phyloP scores from a whole-genome alignment of 2,113 vertebrate genomes.

The Addax nasomaculatus region DNA sequence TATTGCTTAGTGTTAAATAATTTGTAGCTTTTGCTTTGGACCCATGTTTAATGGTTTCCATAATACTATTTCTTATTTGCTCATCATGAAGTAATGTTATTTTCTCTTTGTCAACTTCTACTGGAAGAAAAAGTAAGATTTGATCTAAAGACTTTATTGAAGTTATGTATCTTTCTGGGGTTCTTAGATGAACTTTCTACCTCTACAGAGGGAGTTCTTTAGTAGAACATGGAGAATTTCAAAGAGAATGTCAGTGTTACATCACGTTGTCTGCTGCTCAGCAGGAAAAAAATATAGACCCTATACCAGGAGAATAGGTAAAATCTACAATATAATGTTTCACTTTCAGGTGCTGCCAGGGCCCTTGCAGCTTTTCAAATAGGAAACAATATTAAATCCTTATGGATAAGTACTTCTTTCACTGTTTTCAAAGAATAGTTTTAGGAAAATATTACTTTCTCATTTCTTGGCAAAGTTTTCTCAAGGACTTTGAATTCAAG shows the following conservation, averaged over 20 bases:
- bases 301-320: background rate
- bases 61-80: background rate
- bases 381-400: background rate
- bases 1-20: background rate
- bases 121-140: slow-evolving; percentile 14
- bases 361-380: background rate
- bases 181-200: slow-evolving; percentile 21
- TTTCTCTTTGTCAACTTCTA: background rate
- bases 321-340: background rate
- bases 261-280: background rate
- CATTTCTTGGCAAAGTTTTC: background rate
- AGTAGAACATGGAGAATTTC: background rate
- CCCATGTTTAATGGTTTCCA: background rate
- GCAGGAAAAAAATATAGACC: background rate
- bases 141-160: background rate
- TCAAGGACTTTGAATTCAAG: slow-evolving; percentile 31
- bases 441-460: slow-evolving; percentile 24
- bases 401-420: background rate
- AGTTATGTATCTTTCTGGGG: background rate
- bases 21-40: slow-evolving; percentile 4
- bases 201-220: slow-evolving; percentile 8
- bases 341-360: background rate
- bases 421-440: background rate
- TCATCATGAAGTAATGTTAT: background rate
- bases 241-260: background rate